Evolutionary conservation across 1,140 invertebrate species (phyloP), one percentile per base, ranked within the genome.

Genomic region (Rhopalosiphum maidis): DNA sequence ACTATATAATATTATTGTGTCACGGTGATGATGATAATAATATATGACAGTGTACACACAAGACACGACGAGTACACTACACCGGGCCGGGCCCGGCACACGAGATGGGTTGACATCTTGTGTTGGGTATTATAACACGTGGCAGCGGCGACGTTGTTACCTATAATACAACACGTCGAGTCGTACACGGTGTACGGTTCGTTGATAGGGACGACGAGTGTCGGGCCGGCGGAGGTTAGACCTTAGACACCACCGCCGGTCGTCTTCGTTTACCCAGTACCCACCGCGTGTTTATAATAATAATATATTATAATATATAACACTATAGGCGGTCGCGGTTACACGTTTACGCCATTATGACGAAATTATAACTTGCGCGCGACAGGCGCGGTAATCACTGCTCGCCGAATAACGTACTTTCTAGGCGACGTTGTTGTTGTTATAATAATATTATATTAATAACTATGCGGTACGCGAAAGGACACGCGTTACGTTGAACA

Each of bases 311-410:
- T 77, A n/a, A n/a, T 77, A n/a, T n/a, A n/a, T n/a, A 77, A n/a
- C 60, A 35, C 30, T 77, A 77, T n/a, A 77, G 60, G 60, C n/a
- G 60, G 60, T 77, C 30, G 25, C 1, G 54, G 35, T 43, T 90
- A 90, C 89, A 43, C 89, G 89, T 90, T 90, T 68, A 68, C 41
- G 37, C 54, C 89, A 68, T 90, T 90, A 68, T 21, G 21, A 51
- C 3, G 22, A 46, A 30, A 30, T 41, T 43, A 46, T 30, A 46
- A 77, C 60, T 77, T 43, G 83, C 25, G 83, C 25, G 8, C 60
- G 60, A 30, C 30, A 25, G 30, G 30, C 60, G 11, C 35, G 35
- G 21, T 21, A 37, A 8, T n/a, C 77, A 82, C 30, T n/a, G 35
- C 60, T 77, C 15, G 60, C 60, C 5, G 15, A n/a, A 77, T 18